Base-by-base conservation (phyloP, 1,140 invertebrate species). In the Zeugodacus cucurbitae region DNA sequence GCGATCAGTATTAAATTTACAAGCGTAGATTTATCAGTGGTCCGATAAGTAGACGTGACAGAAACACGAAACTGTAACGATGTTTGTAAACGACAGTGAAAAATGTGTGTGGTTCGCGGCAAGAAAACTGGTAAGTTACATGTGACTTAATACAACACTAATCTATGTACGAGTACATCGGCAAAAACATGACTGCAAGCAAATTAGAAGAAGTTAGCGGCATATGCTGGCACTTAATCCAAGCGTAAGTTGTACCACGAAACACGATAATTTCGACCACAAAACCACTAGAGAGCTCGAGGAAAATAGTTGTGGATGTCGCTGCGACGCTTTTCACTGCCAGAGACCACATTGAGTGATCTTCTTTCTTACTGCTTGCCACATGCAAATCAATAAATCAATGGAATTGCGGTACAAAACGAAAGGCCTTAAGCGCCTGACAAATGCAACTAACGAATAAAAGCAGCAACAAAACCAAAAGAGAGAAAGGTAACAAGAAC, bases 381-480 rank as follows among this genome's bases (percentile, higher is more conserved):
- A 37, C 57, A 32, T 58, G 85, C 54, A 34, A 59, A 86, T 86
- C 85, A 86, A 86, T 86, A 86, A 86, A 86, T 86, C 85, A 86
- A 86, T 86, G 57, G 8, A 86, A 86, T 86, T 86, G 85, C 29
- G 32, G 54, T 86, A 11, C 29, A 41, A 41, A 82, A 37, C 17
- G 5, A 86, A 86, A 59, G 37, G 54, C 74, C 74, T 82, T 6
- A 41, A 82, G 74, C 74, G 74, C 41, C 8, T 48, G 41, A 22
- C n/a, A 82, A 82, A 41, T 67, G 62, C 62, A 6, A 32, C 62
- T 37, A 74, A 74, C 70, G 22, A 74, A 74, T 14, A 41, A 22
- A 17, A 74, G 37, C 32, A 20, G 62, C 14, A 17, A 17, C 48
- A 54, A 54, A 17, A n/a, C n/a, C 1, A 22, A 54, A 54, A 54